These are phyloP conservation scores for Halichoerus grypus DNA, from an alignment of 2,113 vertebrate species.

Conservation along the genomic window DNA sequence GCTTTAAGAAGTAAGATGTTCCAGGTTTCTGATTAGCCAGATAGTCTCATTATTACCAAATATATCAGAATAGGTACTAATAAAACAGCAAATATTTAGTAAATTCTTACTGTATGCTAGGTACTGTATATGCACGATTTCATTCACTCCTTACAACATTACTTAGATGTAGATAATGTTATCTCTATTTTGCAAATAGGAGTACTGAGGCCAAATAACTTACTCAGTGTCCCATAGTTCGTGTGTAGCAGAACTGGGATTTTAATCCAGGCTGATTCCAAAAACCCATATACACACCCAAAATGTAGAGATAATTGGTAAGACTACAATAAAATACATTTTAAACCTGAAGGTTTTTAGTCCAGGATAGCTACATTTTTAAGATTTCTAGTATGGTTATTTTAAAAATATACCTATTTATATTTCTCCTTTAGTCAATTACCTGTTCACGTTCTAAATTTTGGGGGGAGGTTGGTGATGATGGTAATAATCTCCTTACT, in stretches of 20 bases:
- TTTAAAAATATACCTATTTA: not conserved
- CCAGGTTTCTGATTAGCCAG: not conserved
- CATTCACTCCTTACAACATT: not conserved
- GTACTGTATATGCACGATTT: not conserved
- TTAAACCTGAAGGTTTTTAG: not conserved
- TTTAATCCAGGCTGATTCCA: not conserved
- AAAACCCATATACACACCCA: not conserved
- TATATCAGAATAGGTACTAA: not conserved
- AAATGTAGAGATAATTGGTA: not conserved
- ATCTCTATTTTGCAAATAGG: not conserved
- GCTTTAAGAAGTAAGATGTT: not conserved
- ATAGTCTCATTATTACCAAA: not conserved
- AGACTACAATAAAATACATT: not conserved
- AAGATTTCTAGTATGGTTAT: not conserved
- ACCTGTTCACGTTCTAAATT: not conserved
- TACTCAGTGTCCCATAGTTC: not conserved
- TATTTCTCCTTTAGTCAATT: not conserved
- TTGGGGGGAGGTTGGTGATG: not conserved
- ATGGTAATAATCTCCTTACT: not conserved
- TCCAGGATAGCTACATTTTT: not conserved
- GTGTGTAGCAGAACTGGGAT: not conserved
- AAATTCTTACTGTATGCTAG: not conserved
- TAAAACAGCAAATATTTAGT: not conserved
- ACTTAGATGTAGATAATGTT: not conserved
- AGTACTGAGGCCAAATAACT: not conserved